phyloP scores from a whole-genome alignment of 2,113 vertebrate genomes.

The Triplophysa dalaica region DNA sequence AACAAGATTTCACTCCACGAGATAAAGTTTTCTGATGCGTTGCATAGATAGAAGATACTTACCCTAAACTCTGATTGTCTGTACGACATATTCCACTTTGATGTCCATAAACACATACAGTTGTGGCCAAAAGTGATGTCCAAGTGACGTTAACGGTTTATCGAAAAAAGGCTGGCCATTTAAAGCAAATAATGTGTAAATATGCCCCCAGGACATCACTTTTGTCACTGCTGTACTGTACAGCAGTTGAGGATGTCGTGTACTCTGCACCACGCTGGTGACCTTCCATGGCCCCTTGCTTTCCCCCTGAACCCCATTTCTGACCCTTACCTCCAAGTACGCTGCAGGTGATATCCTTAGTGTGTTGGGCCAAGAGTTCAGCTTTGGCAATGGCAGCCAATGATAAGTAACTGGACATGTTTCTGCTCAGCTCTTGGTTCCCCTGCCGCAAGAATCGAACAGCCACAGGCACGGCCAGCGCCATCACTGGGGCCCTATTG shows the following conservation, averaged over 20 bases:
- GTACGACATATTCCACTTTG: no score
- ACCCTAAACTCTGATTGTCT: no score
- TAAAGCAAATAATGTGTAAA: no score
- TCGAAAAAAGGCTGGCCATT: no score
- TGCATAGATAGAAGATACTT: no score
- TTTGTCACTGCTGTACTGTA: no score
- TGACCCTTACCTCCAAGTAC: constrained; percentile 85
- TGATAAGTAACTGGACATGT: constrained; percentile 94
- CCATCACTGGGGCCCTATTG: constrained; percentile 84
- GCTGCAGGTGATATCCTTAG: constrained; percentile 81
- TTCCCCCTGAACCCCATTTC: neutral
- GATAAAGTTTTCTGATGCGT: no score
- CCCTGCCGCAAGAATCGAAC: constrained; percentile 89
- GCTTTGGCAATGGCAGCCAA: constrained; percentile 86
- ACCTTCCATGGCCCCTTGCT: neutral
- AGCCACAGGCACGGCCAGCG: constrained; percentile 89
- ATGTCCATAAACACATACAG: no score
- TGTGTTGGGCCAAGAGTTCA: constrained; percentile 88
- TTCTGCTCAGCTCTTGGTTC: constrained; percentile 86
- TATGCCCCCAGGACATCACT: no score
- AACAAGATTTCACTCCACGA: no score
- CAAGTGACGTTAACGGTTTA: no score
- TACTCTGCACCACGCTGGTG: neutral
- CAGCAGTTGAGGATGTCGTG: neutral
- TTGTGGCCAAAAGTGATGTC: no score